These are phyloP conservation scores for Aurelia coerulea DNA, from an alignment of 30 jellyfish, hydroid and myxozoan species.

Conservation along the genomic window DNA sequence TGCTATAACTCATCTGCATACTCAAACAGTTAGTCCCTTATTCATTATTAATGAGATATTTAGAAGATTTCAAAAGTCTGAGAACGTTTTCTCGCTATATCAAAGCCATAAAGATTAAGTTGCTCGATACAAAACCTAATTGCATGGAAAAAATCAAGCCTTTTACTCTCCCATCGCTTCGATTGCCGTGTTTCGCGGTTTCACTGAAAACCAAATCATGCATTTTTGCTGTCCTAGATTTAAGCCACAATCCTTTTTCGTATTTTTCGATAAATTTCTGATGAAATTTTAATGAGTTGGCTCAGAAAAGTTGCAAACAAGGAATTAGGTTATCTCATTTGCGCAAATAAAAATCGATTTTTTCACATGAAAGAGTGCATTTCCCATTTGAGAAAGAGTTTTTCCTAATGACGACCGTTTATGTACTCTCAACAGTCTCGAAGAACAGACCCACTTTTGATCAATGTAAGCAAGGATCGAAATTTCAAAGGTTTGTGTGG, in stretches of 20 bases:
- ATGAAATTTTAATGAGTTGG: slow-evolving; percentile 5
- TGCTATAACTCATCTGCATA: slow-evolving; percentile 42
- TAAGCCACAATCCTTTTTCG: slow-evolving; percentile 18
- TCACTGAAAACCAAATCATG: slow-evolving; percentile 1
- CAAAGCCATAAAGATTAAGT: not conserved
- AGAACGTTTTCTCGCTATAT: slow-evolving; percentile 21
- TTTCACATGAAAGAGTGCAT: too few species aligned
- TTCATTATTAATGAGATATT: slow-evolving; percentile 33
- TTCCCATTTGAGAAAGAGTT: too few species aligned
- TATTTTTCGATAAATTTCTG: not conserved
- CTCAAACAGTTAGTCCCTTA: slow-evolving; percentile 28
- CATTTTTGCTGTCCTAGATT: not conserved
- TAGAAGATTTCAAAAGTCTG: slow-evolving; percentile 8
- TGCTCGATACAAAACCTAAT: too few species aligned
- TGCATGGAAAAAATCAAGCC: too few species aligned
- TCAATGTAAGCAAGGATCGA: too few species aligned
- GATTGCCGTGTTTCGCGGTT: slow-evolving; percentile 16
- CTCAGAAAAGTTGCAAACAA: not conserved
- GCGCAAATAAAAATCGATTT: too few species aligned
- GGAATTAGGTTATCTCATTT: not conserved
- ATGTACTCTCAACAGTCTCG: too few species aligned
- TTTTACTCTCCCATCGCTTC: too few species aligned
- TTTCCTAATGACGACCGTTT: too few species aligned
- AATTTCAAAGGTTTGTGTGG: too few species aligned
- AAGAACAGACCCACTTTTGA: too few species aligned